Evolutionary conservation across 2,797 vertebrate species (phyloP).

Genomic region (Pristis pectinata): DNA sequence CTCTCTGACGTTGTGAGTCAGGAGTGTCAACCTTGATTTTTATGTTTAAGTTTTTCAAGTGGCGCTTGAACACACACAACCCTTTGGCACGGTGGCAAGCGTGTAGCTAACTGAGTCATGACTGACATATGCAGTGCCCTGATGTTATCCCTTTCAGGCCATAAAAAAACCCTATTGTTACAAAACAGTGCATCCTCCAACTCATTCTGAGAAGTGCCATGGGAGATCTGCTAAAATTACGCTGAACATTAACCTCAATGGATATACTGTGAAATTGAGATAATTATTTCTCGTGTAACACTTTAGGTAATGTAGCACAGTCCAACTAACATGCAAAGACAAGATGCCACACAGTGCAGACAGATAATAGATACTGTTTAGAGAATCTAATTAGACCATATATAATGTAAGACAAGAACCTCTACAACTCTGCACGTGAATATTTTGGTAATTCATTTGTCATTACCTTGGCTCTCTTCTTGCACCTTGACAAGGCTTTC

Average conservation of each 20-base stretch:
- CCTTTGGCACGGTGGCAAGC: too few species aligned
- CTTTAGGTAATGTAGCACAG: constrained; percentile 15
- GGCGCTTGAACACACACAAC: too few species aligned
- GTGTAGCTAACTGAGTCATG: too few species aligned
- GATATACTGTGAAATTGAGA: not conserved
- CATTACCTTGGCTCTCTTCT: not conserved
- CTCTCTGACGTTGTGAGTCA: too few species aligned
- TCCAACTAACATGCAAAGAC: not conserved
- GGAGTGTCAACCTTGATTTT: too few species aligned
- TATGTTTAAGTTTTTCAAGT: too few species aligned
- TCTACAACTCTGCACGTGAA: not conserved
- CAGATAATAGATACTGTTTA: not conserved
- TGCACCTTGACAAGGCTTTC: not conserved
- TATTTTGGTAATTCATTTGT: not conserved
- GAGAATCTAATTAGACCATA: constrained; percentile 13
- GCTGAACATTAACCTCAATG: not conserved
- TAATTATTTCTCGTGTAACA: not conserved
- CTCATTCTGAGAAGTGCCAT: not conserved
- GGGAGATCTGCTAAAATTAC: not conserved
- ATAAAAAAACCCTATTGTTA: too few species aligned
- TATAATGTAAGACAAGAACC: not conserved
- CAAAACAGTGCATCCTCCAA: too few species aligned
- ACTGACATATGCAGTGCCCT: too few species aligned
- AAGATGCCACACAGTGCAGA: not conserved
- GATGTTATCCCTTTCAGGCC: too few species aligned